These are phyloP conservation scores for Pterocles orientalis DNA, from an alignment of 2,113 vertebrate species.

Conservation along the genomic window DNA sequence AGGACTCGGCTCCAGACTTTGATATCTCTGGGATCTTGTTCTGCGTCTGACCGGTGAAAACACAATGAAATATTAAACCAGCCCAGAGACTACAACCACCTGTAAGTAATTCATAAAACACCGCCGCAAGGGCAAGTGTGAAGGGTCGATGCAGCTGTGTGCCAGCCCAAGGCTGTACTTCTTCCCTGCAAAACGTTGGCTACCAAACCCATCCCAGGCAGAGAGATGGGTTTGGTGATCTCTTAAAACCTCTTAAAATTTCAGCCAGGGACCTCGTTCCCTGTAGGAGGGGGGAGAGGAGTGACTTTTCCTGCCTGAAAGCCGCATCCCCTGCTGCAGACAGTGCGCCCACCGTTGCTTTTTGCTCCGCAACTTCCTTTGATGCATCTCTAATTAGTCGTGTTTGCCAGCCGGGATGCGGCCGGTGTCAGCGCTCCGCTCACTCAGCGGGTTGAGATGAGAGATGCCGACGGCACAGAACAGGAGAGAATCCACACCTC, in stretches of 20 bases:
- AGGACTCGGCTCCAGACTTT: rapidly evolving
- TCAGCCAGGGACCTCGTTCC: not conserved
- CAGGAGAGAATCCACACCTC: slow-evolving; percentile 1
- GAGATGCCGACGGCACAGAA: not conserved
- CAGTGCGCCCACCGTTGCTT: not conserved
- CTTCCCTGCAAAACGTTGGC: not conserved
- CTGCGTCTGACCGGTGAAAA: not conserved
- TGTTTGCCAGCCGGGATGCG: not conserved
- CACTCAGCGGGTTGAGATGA: not conserved
- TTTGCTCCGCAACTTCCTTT: not conserved
- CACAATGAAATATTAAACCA: not conserved
- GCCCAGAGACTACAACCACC: not conserved
- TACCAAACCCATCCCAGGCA: not conserved
- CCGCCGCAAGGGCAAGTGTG: rapidly evolving
- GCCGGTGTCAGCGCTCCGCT: not conserved
- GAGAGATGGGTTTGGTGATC: rapidly evolving
- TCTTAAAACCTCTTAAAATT: not conserved
- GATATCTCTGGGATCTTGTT: not conserved
- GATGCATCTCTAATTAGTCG: not conserved
- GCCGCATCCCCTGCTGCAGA: not conserved
- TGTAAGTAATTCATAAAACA: not conserved
- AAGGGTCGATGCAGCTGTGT: not conserved
- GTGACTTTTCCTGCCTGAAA: not conserved
- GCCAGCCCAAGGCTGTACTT: too few relatives aligned
- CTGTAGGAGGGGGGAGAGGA: rapidly evolving